Base-by-base conservation (phyloP, 1,140 invertebrate genomes). In the Panonychus citri region DNA sequence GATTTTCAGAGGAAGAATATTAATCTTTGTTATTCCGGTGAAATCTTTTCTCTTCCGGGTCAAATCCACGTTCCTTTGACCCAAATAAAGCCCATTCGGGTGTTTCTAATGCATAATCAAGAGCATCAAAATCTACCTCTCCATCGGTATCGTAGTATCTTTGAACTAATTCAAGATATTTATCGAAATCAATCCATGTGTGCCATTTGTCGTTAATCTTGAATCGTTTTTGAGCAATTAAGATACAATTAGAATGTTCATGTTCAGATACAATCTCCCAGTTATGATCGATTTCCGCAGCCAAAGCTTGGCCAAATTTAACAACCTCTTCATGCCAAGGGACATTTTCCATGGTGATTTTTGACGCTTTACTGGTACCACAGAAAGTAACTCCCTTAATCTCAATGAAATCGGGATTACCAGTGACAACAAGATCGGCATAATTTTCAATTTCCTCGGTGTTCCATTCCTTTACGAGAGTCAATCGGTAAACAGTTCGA, bases 351-450 rank as follows among this genome's bases (percentile, higher is more conserved):
- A 79, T 79, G 3, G 77, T 79, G 53, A 79, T 62, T 21, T 62
- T 68, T 58, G 63, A 72, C 17, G 66, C 70, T 1, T 73, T 73
- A 1, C 75, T 75, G 34, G 74, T 74, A 12, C 77, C 77, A 67
- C 77, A 79, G 64, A 73, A 79, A 4, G 77, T 79, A 0, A 79
- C 77, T 48, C 77, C 77, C 67, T 79, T 79, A 24, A 79, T 72
- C 70, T 79, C 78, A 62, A 79, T 79, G 62, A 79, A 79, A 67
- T 79, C 77, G 54, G 78, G 78, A 50, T 74, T 68, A 34, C 77
- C 78, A n/a, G 76, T 55, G 12, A 63, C 61, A 3, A 79, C 75
- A 25, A 79, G 67, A 34, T 72, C 66, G 10, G 77, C 76, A 68
- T 79, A 79, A 55, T 71, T 72, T 58, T 76, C 70, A 37, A 79